phyloP scores from a whole-genome alignment of 1,140 invertebrate genomes.

The Conus ventricosus region DNA sequence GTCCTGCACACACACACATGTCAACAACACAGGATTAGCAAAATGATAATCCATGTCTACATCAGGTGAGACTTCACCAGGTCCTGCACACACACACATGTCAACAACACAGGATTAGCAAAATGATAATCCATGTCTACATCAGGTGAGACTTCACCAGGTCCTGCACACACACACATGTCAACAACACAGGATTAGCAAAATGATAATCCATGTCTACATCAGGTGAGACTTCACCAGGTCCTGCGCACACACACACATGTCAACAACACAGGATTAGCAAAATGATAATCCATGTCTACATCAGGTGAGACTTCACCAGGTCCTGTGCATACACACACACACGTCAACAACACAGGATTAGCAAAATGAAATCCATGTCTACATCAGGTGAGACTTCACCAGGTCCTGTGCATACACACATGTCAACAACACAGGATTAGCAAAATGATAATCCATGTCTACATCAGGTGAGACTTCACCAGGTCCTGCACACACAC shows the following conservation, averaged over 20 bases:
- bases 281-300: no score
- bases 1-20: slow-evolving; percentile 86
- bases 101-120: not conserved
- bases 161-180: slow-evolving; percentile 86
- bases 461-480: no score
- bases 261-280: no score
- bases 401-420: slow-evolving; percentile 92
- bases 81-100: slow-evolving; percentile 83
- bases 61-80: slow-evolving; percentile 98
- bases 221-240: slow-evolving; percentile 98
- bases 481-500: no score
- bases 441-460: no score
- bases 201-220: slow-evolving; percentile 82
- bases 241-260: no score
- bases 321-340: slow-evolving; percentile 92
- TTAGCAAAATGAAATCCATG: slow-evolving; percentile 74
- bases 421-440: not conserved
- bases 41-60: slow-evolving; percentile 82
- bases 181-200: not conserved
- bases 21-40: not conserved
- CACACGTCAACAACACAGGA: not conserved
- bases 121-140: slow-evolving; percentile 82
- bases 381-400: slow-evolving; percentile 98
- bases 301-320: slow-evolving; percentile 99
- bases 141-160: slow-evolving; percentile 98